Evolutionary conservation across 2,113 vertebrate species (phyloP).

Genomic region (Thymallus thymallus): DNA sequence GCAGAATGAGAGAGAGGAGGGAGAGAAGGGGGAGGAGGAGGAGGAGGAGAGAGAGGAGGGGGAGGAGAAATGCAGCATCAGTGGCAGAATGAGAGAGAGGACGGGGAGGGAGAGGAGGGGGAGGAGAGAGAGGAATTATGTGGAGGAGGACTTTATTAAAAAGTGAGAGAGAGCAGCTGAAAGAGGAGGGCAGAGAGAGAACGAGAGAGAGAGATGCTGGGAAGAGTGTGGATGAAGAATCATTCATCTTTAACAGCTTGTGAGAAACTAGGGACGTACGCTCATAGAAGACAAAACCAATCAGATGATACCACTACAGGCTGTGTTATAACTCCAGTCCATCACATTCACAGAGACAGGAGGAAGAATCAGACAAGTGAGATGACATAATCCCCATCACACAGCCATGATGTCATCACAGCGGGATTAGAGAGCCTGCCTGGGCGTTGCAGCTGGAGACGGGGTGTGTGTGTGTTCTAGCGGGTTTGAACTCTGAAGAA

Average conservation of each 20-base stretch:
- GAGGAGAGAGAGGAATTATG: constrained; percentile 22
- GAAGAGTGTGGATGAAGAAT: neutral
- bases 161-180: neutral
- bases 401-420: neutral
- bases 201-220: neutral
- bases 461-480: neutral
- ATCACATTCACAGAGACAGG: neutral
- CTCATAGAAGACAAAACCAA: constrained; percentile 4
- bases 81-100: constrained; percentile 12
- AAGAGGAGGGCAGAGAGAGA: constrained; percentile 10
- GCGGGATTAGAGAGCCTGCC: constrained; percentile 13
- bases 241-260: constrained; percentile 30
- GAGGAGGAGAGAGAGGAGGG: neutral
- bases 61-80: neutral
- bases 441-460: neutral
- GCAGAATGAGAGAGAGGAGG: constrained; percentile 23
- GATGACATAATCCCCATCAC: constrained; percentile 28
- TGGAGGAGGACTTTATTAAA: constrained; percentile 3
- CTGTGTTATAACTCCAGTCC: neutral
- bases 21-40: neutral
- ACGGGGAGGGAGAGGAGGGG: constrained; percentile 17
- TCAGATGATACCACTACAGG: neutral
- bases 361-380: constrained; percentile 11
- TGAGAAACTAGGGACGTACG: constrained; percentile 12
- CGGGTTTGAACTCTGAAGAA: neutral